Conservation (phyloP, 2,797 vertebrate genomes). For the Oreortyx pictus region DNA sequence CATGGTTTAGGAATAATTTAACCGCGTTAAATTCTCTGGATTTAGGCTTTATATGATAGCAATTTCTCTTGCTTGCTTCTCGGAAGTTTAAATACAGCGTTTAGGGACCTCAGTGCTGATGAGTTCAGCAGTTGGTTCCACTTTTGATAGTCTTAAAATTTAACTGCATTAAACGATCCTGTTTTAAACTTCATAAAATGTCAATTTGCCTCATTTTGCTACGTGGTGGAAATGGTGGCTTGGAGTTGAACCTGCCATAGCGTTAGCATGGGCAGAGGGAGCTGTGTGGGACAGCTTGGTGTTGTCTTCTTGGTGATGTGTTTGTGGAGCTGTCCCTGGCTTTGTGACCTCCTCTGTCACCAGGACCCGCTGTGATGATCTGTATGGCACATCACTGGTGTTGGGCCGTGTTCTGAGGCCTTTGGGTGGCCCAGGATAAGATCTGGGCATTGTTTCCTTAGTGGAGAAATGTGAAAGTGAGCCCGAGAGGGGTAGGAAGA, state of each 20-base stretch:
- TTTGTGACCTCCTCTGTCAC: rapidly evolving
- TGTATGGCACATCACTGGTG: rapidly evolving
- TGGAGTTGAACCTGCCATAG: rapidly evolving
- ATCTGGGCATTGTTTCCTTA: neutral
- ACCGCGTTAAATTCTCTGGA: neutral
- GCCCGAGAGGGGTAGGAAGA: neutral
- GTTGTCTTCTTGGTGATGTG: neutral
- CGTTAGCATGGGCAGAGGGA: neutral
- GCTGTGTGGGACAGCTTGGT: rapidly evolving
- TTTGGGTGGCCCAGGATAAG: too few species aligned
- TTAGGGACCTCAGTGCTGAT: neutral
- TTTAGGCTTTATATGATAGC: neutral
- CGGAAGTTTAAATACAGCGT: rapidly evolving
- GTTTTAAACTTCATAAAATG: neutral
- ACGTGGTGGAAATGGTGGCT: rapidly evolving
- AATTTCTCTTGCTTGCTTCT: neutral
- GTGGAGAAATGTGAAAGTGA: neutral
- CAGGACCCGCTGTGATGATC: rapidly evolving
- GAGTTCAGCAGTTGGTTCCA: neutral
- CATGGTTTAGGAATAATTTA: neutral
- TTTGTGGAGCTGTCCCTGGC: too few species aligned
- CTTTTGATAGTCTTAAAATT: neutral
- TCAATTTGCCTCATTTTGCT: neutral
- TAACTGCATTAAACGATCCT: neutral
- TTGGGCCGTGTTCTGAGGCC: neutral